Evolutionary conservation across 1,140 invertebrate genomes (phyloP), one percentile per base, ranked within the genome.

Genomic region (Theocolax elegans): DNA sequence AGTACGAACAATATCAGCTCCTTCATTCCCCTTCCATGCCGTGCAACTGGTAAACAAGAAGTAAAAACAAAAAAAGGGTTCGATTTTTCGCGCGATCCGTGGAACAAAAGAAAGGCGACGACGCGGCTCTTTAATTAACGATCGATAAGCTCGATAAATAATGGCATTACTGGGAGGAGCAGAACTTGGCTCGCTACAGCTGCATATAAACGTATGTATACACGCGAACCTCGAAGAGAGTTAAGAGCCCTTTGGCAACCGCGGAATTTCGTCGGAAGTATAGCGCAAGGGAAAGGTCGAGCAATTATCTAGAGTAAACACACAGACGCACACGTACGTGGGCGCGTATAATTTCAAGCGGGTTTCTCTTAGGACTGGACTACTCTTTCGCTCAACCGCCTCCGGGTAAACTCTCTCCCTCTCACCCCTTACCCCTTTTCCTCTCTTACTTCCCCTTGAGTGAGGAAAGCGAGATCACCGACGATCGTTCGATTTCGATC

Each of bases 261-360:
- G 29, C 17, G 19, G 19, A 67, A 59, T 59, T 59, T 59, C 29
- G 17, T 49, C 21, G 23, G 35, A 46, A 27, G 10, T 46, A 42
- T 19, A 31, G 23, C 2, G 15, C 17, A 12, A n/a, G 15, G 19
- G 27, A 31, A 42, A 49, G 31, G 10, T 10, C 13, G 29, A 67
- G 40, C 44, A 68, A 60, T 68, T 60, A 60, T 68, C 46, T 31
- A 60, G 56, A 60, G 56, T 60, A 60, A 60, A 60, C 31, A 58
- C 19, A 8, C 9, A 35, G 17, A 49, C 27, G 21, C 42, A 10
- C 13, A 17, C 15, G 58, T n/a, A n/a, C 6, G 19, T 19, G 25
- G 2, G 40, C 23, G 38, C 23, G 2, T 17, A 65, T 40, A 44
- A 54, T 54, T 65, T 65, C 15, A 12, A 42, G 10, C 35, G 27